Base-by-base conservation (phyloP, 2,113 vertebrate species). In the Nothobranchius furzeri region DNA sequence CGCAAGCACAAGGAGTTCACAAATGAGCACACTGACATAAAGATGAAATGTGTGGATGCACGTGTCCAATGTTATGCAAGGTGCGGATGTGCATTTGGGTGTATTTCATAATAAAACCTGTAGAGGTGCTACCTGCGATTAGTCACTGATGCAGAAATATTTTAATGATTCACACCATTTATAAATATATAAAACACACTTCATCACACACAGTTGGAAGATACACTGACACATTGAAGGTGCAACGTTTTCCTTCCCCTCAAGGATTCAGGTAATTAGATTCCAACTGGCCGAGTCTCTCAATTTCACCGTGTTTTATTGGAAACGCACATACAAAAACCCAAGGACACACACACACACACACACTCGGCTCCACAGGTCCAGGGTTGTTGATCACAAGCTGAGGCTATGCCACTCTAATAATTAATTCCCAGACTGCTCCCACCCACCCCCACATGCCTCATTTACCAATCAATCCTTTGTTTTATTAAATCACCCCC, bases 391-490 rank as follows among this genome's bases (percentile, higher is more conserved):
- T 89, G 87, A 87, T 89, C 73, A 74, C 72, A 74, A 81, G 79
- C 64, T 4, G 61, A 72, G 68, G 62, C 64, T 55, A 76, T 82
- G 84, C 76, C 48, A 69, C 68, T 85, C 77, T 84, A 78, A 76
- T 85, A 86, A 91, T 88, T 86, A 88, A 89, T 90, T 85, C 85
- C 73, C 51, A 71, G 14, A 62, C 66, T 64, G 68, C 40, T 69
- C 37, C 37, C 43, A 4, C 73, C 52, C 77, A 59, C 59, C 58
- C 48, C 77, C 60, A 58, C 63, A 85, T 47, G 84, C 78, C 76
- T 89, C 87, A 87, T 90, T 91, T 88, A 87, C 73, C 79, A 79
- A 86, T 89, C 83, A 89, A 82, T 86, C 73, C 79, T 76, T 87
- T 86, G 85, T 85, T 84, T 86, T 81, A 83, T 85, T 82, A 89